Evolutionary conservation across 2,113 vertebrate species (phyloP), one percentile per base, ranked within the genome.

Genomic region (Sciurus niger): DNA sequence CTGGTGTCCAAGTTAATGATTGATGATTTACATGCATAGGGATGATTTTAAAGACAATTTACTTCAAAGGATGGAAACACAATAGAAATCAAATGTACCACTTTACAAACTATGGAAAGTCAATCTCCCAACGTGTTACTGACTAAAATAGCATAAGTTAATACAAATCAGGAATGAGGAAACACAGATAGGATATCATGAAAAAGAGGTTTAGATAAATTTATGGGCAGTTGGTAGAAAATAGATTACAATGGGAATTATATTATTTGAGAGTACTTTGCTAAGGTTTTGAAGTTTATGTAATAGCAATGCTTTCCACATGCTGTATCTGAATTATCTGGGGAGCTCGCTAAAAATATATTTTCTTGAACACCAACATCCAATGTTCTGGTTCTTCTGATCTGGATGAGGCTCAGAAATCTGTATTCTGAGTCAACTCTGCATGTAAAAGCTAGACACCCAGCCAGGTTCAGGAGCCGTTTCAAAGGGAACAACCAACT

Each of bases 61-160:
- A 53, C 53, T 90, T 79, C 30, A 28, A 93, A 91, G 34, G 5
- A 65, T 17, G 28, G 20, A 40, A 88, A 53, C 5, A 22, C 2
- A 84, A 67, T 16, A 14, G 22, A 92, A 20, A 72, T 72, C 65
- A 72, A 18, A 68, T 30, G 5, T 8, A 65, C 17, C 25, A 34
- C 7, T 74, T 94, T 89, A 83, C 6, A 82, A 89, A 80, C 1
- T 11, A n/a, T 32, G 46, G 25, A n/a, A 73, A 43, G 14, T 48
- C 37, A 88, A 24, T 68, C 77, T 48, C 37, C 43, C 32, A 34
- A 88, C 63, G 17, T 72, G 6, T 22, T 70, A 51, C 74, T 70
- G 76, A 86, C 32, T 89, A 87, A 77, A 89, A 82, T 86, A 73
- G 40, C 85, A 53, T 67, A 86, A 37, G 37, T 77, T 78, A 70